A percentile compares a stretch with the other conserved stretches of the same genome.
Conservation (phyloP, 1,140 invertebrate species). For the Linepithema humile region DNA sequence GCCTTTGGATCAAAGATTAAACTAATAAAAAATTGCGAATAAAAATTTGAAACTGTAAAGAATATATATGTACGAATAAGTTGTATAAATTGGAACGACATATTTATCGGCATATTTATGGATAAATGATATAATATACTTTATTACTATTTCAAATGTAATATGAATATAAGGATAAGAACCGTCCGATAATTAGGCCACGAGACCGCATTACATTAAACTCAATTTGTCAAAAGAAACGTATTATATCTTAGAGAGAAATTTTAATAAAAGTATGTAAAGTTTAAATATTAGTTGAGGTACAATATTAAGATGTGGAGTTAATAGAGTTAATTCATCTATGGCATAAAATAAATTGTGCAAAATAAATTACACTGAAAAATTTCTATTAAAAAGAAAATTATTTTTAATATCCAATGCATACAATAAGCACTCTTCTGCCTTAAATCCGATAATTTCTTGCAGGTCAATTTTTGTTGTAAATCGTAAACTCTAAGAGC, state of each 20-base stretch:
- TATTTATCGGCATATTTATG: background rate
- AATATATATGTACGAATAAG: too few species aligned
- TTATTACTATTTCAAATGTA: background rate
- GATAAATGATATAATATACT: background rate
- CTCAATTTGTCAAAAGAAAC: background rate
- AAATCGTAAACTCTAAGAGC: conserved; percentile 37
- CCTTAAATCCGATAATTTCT: background rate
- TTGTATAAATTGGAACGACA: too few species aligned
- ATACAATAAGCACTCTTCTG: background rate
- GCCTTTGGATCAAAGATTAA: background rate
- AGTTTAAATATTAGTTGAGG: background rate
- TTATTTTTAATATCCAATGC: background rate
- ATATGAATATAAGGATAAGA: conserved; percentile 8
- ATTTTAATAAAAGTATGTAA: background rate
- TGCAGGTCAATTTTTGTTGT: background rate
- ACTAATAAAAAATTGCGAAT: background rate
- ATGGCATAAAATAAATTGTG: background rate
- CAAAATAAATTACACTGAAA: background rate
- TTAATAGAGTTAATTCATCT: too few species aligned
- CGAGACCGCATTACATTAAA: background rate
- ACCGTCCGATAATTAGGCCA: background rate
- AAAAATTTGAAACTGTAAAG: background rate
- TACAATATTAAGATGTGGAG: background rate
- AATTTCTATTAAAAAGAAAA: background rate
- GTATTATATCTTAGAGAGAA: background rate